phyloP scores from a whole-genome alignment of 2,113 vertebrate genomes.

The Thryonomys swinderianus region DNA sequence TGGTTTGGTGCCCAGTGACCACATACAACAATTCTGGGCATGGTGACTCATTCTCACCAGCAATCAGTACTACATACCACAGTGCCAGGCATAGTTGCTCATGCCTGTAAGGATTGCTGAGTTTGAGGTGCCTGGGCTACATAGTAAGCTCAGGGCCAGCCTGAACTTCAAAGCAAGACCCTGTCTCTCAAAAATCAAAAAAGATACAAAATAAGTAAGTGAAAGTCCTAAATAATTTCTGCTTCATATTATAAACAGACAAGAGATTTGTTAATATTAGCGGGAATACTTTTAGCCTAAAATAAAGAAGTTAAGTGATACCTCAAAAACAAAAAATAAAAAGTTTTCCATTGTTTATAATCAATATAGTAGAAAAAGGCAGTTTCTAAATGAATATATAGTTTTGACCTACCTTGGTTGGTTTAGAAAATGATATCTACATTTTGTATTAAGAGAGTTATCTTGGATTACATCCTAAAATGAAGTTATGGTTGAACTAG shows the following conservation, averaged over 20 bases:
- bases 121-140: too few relatives aligned
- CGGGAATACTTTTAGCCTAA: neutral
- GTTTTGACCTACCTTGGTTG: neutral
- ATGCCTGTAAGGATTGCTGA: too few relatives aligned
- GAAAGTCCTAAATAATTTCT: neutral
- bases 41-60: too few relatives aligned
- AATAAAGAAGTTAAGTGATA: neutral
- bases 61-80: too few relatives aligned
- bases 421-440: neutral
- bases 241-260: neutral
- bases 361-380: neutral
- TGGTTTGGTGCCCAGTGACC: too few relatives aligned
- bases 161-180: too few relatives aligned
- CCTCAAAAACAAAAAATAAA: neutral
- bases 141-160: too few relatives aligned
- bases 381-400: neutral
- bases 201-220: neutral
- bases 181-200: too few relatives aligned
- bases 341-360: neutral
- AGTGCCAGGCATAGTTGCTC: too few relatives aligned
- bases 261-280: neutral
- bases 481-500: neutral
- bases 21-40: too few relatives aligned
- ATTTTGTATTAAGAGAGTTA: neutral
- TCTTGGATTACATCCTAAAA: neutral